Conservation (phyloP, 2,113 vertebrate genomes). For the Neodontobutis hainanensis region DNA sequence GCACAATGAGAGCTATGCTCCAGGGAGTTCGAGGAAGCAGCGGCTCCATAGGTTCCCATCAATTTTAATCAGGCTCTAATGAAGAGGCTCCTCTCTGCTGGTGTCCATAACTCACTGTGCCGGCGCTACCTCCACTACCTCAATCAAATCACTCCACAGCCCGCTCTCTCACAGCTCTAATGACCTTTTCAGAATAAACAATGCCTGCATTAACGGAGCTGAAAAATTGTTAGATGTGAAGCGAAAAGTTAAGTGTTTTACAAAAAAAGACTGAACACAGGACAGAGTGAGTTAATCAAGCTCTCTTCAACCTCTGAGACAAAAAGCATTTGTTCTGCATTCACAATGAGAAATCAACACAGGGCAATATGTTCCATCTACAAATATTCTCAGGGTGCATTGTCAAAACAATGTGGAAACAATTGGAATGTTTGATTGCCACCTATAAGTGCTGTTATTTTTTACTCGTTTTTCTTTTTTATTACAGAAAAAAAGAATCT, state of each 20-base stretch:
- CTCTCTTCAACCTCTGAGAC: slow-evolving; percentile 30
- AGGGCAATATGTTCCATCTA: slow-evolving; percentile 21
- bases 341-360: slow-evolving; percentile 15
- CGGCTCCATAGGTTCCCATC: slow-evolving; percentile 80
- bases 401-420: neutral
- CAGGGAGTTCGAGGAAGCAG: slow-evolving; percentile 74
- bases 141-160: slow-evolving; percentile 78
- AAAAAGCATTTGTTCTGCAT: slow-evolving; percentile 16
- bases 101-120: slow-evolving; percentile 83
- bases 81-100: slow-evolving; percentile 84
- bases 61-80: slow-evolving; percentile 86
- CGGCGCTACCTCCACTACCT: slow-evolving; percentile 74
- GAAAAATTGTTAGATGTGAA: slow-evolving; percentile 70
- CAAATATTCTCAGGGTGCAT: slow-evolving; percentile 5
- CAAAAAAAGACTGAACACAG: slow-evolving; percentile 20
- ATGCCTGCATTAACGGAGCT: slow-evolving; percentile 71
- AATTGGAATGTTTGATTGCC: neutral
- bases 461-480: neutral
- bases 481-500: slow-evolving; percentile 9
- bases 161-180: slow-evolving; percentile 71
- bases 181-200: slow-evolving; percentile 82
- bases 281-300: slow-evolving; percentile 55
- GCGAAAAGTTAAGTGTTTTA: slow-evolving; percentile 65
- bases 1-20: slow-evolving; percentile 83
- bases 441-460: neutral